phyloP scores from a whole-genome alignment of 2,797 vertebrate species.

The Poeciliopsis gracilis region DNA sequence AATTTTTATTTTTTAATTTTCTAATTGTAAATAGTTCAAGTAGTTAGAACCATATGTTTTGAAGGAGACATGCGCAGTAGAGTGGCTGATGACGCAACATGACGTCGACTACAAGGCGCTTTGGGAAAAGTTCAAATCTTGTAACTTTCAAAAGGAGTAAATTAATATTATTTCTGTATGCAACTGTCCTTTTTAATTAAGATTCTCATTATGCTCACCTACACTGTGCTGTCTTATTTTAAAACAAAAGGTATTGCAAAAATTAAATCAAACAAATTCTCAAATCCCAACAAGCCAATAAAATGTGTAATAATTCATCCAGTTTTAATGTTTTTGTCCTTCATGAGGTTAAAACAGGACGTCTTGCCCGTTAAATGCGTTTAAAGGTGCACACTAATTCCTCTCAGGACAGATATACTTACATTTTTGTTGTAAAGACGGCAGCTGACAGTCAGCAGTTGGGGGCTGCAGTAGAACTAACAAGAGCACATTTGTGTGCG shows the following conservation, averaged over 20 bases:
- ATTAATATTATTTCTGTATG: background rate
- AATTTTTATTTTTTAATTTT: no score
- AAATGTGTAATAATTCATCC: background rate
- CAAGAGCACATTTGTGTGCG: conserved; percentile 8
- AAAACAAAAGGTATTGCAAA: background rate
- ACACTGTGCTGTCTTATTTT: background rate
- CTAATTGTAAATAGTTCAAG: no score
- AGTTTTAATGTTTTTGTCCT: background rate
- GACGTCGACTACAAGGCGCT: background rate
- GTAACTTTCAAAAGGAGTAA: background rate
- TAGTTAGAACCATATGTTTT: no score
- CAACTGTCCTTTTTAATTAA: background rate
- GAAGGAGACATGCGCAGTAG: no score
- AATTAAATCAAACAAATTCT: background rate
- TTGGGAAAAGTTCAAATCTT: background rate
- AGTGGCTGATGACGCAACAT: no score
- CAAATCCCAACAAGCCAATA: background rate
- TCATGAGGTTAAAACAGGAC: background rate
- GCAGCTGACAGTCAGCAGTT: conserved; percentile 1
- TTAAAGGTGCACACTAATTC: background rate
- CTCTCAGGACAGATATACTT: background rate
- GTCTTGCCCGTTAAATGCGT: background rate
- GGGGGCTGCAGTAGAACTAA: conserved; percentile 4
- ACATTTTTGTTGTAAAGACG: background rate
- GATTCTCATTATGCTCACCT: background rate